These are phyloP conservation scores for Cynocephalus volans DNA, from an alignment of 2,113 vertebrate species.

Conservation along the genomic window DNA sequence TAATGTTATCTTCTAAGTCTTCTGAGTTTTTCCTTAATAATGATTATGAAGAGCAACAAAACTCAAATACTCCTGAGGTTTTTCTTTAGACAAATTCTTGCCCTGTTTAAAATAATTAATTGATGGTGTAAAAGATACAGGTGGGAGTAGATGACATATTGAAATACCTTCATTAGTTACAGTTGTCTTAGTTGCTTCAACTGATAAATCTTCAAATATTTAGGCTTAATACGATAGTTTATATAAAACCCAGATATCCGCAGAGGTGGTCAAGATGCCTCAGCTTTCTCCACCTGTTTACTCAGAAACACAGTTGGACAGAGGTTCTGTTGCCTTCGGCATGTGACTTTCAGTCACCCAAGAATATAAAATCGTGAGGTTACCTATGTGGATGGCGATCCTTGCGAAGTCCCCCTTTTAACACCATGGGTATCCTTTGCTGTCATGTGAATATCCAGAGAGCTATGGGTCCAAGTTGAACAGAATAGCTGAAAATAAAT, in stretches of 20 bases:
- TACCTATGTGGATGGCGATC: not conserved
- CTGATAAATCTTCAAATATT: not conserved
- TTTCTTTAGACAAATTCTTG: not conserved
- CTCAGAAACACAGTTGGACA: not conserved
- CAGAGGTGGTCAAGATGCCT: not conserved
- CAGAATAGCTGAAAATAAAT: not conserved
- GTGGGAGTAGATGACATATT: not conserved
- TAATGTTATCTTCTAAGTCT: not conserved
- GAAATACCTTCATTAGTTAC: not conserved
- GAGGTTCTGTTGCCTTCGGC: not conserved
- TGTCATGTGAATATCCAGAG: not conserved
- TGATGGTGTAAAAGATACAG: not conserved
- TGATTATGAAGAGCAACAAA: not conserved
- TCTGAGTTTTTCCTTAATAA: not conserved
- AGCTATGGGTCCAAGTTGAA: not conserved
- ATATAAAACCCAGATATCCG: not conserved
- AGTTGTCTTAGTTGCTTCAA: not conserved
- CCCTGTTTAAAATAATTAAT: not conserved
- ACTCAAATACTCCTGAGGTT: not conserved
- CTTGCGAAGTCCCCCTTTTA: not conserved
- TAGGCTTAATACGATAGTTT: not conserved
- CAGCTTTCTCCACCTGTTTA: not conserved
- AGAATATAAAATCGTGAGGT: not conserved
- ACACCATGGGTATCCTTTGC: fast-evolving
- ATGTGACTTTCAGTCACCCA: not conserved